A percentile compares a stretch with the other conserved stretches of the same genome.
Evolutionary conservation across 2,797 vertebrate genomes (phyloP).

Genomic region (Nyctalus aviator): DNA sequence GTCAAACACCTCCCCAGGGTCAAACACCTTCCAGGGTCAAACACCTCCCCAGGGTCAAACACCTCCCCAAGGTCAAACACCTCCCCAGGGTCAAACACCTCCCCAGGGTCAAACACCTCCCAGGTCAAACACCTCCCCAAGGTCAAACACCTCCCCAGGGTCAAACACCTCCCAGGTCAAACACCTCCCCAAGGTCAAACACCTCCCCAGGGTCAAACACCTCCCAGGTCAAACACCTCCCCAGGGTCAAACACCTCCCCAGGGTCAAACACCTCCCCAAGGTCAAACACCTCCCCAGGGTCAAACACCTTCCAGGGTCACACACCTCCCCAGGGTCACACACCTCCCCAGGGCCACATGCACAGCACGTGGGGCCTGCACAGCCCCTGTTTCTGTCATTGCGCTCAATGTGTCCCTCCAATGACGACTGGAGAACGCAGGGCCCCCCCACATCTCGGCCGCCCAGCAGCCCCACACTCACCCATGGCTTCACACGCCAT

Average conservation of each 20-base stretch:
- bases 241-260: background rate
- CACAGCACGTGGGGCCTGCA: background rate
- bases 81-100: background rate
- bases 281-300: background rate
- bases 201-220: background rate
- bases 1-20: too few species aligned
- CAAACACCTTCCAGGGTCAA: background rate
- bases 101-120: background rate
- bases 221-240: too few species aligned
- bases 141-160: background rate
- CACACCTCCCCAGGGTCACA: rapidly evolving
- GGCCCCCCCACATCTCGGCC: rapidly evolving
- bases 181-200: background rate
- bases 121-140: background rate
- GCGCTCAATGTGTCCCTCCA: rapidly evolving
- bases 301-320: background rate
- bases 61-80: background rate
- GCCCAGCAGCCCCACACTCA: slow-evolving; percentile 81
- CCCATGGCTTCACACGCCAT: slow-evolving; percentile 93
- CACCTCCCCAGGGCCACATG: background rate
- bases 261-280: background rate
- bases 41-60: background rate
- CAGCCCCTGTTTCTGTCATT: background rate
- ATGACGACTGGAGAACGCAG: rapidly evolving
- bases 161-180: background rate